Evolutionary conservation across 2,797 vertebrate genomes (phyloP).

Genomic region (Artibeus lituratus): DNA sequence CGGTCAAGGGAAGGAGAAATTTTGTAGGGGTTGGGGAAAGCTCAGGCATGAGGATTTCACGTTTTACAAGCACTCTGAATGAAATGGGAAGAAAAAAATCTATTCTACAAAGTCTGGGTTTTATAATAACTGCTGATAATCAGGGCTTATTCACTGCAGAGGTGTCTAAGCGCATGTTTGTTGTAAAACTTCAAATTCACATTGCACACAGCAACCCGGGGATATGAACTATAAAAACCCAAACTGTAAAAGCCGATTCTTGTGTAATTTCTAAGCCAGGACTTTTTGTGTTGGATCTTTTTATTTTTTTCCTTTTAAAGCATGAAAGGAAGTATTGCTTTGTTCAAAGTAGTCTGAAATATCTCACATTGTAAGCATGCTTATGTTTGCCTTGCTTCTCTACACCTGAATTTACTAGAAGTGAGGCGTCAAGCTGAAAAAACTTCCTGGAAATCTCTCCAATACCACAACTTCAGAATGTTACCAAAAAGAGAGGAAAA

Average conservation of each 20-base stretch:
- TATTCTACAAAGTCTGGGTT: conserved; percentile 23
- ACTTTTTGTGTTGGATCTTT: neutral
- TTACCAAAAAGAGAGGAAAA: conserved; percentile 10
- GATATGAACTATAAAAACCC: neutral
- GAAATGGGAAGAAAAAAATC: neutral
- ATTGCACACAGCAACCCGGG: neutral
- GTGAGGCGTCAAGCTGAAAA: neutral
- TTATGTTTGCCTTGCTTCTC: neutral
- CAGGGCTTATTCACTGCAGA: neutral
- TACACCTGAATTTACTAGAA: neutral
- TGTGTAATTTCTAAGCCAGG: neutral
- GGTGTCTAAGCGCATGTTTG: neutral
- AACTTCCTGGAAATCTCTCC: neutral
- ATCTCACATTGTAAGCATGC: neutral
- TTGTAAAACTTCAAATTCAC: conserved; percentile 45
- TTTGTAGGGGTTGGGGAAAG: neutral
- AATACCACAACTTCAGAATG: neutral
- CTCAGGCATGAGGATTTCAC: neutral
- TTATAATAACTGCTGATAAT: conserved; percentile 24
- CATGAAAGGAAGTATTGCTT: neutral
- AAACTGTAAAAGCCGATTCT: neutral
- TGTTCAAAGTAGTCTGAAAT: conserved; percentile 28
- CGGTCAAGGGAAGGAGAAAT: neutral
- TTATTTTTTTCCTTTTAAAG: neutral
- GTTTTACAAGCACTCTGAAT: neutral